Base-by-base conservation (phyloP, 2,113 vertebrate species). In the Ptilonorhynchus violaceus region DNA sequence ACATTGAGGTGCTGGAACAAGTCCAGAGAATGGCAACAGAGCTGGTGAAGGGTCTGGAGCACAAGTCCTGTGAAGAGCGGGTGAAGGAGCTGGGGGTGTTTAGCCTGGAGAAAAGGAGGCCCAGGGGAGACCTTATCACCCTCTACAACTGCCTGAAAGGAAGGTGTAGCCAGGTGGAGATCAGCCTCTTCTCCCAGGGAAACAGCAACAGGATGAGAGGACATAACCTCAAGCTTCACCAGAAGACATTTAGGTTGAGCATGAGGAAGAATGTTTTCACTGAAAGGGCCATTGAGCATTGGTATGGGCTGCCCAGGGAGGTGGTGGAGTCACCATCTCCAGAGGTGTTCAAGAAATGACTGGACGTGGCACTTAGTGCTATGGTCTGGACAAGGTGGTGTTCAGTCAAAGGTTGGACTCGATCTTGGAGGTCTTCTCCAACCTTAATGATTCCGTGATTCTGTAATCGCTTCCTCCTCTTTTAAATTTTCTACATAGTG, bases 271-370 rank as follows among this genome's bases (percentile, higher is more conserved):
- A 23, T 49, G 49, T 33, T 55, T 56, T 49, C 72, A 63, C 30
- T 70, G 56, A 63, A 59, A 63, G 15, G 49, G 35, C 49, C 17
- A 15, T 11, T 55, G 42, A 49, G 11, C 30, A 69, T 9, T 47
- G n/a, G 24, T 62, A 69, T 18, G 15, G 17, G 31, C 12, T 84
- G 31, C 31, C 31, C 39, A 24, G 56, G 27, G 22, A 84, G 27
- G 25, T 4, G 1, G 18, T 42, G 7, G 30, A 63, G 41, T 33
- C 49, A 70, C 25, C 0, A 0, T 55, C 63, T 53, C 35, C 35
- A 41, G 25, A 56, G 12, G 31, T 28, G 9, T 11, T 49, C 22
- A 42, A 62, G 41, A 63, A 90, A 42, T 49, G 6, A 55, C 56
- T 63, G 31, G 22, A 49, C 1, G 5, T 18, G 24, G 21, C 39